These are phyloP conservation scores for Dicycla oo DNA, from an alignment of 2,888 invertebrate species.

Conservation along the genomic window DNA sequence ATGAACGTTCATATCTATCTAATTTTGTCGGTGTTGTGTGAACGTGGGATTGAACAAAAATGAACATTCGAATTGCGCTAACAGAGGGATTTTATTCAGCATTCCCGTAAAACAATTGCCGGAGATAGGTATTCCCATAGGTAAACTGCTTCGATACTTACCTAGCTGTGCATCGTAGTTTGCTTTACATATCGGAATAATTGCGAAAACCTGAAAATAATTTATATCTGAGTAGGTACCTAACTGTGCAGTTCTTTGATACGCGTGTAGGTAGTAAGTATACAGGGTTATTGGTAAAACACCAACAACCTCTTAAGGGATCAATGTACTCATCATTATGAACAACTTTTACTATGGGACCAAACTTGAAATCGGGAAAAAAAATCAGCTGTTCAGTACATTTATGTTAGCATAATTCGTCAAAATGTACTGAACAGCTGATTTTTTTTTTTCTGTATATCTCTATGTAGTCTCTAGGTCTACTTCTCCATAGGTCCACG, in stretches of 20 bases:
- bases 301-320: too few relatives aligned
- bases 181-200: constrained; percentile 2
- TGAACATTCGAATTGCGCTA: not conserved
- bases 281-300: too few relatives aligned
- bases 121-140: not conserved
- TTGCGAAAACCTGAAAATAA: constrained; percentile 18
- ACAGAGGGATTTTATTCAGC: not conserved
- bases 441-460: too few relatives aligned
- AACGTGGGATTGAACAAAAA: not conserved
- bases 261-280: too few relatives aligned
- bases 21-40: not conserved
- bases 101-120: not conserved
- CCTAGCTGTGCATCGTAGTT: constrained; percentile 47
- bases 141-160: not conserved
- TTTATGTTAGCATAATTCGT: too few relatives aligned
- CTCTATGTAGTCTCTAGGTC: too few relatives aligned
- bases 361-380: too few relatives aligned
- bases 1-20: not conserved
- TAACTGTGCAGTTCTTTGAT: not conserved
- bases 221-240: not conserved
- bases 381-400: too few relatives aligned
- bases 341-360: too few relatives aligned
- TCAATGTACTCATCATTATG: too few relatives aligned
- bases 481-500: not conserved
- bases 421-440: too few relatives aligned